Evolutionary conservation across 92 coral and sea anemone species (phyloP), one percentile per base, ranked within the genome.

Genomic region (Pocillopora grandis): DNA sequence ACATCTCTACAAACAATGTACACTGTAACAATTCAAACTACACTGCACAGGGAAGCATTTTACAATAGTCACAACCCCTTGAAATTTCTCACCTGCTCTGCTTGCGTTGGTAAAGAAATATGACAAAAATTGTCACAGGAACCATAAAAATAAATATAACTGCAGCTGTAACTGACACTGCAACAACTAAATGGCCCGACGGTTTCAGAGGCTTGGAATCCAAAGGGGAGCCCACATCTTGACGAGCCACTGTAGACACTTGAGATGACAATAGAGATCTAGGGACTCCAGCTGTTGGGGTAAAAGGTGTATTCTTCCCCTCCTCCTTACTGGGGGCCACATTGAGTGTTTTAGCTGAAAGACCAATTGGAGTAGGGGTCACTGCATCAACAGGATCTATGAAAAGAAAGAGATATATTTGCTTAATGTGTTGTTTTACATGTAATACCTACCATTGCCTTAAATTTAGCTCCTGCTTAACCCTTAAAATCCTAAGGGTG

Each of bases 81-180:
- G 0, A 65, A 52, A 27, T 31, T n/a, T 3, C 67, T n/a, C 20
- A 81, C 85, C 85, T 81, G 71, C 7, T 81, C 21, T 71, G 65
- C 55, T 65, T 81, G 58, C 23, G 70, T 35, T 59, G 70, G 59
- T 37, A 65, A 20, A 71, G 58, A 19, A 70, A 81, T 3, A 71
- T 14, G 16, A 60, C 3, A 3, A 58, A 66, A 60, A 78, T 67
- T 15, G 69, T 13, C 18, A 36, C 2, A 2, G 77, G 85, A 58
- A 81, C 60, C 76, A 81, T 15, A 5, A 16, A 64, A 36, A 81
- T 71, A 14, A 81, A 2, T 13, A 66, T 7, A 16, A 79, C 21
- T 66, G 55, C 73, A 79, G 65, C 60, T 18, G 59, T 15, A 35
- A 81, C 66, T 9, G 57, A 16, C 12, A 59, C 56, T 15, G 68